These are phyloP conservation scores for Ornithoptera alexandrae DNA, from an alignment of 2,888 invertebrate species.

Conservation along the genomic window DNA sequence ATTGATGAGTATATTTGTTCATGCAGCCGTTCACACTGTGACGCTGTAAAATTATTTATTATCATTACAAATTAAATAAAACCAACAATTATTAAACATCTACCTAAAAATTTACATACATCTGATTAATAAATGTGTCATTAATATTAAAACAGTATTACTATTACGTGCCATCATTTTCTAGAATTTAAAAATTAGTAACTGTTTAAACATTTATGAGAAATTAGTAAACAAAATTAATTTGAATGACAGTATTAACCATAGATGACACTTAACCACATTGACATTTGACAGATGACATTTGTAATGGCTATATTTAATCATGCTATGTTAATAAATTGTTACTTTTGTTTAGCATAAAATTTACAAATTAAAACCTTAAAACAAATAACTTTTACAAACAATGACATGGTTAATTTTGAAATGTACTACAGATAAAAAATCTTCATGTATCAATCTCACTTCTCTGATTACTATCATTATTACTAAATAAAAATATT, in stretches of 20 bases:
- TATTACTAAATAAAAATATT: no score
- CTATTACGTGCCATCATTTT: conserved; percentile 7
- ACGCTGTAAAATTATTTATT: conserved; percentile 54
- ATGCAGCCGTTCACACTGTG: conserved; percentile 81
- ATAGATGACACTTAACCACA: background rate
- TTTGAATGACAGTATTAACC: background rate
- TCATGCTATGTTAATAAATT: no score
- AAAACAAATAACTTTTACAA: no score
- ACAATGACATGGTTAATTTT: no score
- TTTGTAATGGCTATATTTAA: no score
- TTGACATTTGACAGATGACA: background rate
- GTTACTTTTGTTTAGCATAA: no score
- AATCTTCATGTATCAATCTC: no score
- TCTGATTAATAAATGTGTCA: conserved; percentile 8
- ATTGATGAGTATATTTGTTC: conserved; percentile 90
- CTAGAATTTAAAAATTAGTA: background rate
- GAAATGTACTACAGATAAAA: no score
- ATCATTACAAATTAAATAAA: background rate
- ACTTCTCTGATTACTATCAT: no score
- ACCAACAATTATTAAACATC: background rate
- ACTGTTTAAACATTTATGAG: background rate
- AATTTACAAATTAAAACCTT: no score
- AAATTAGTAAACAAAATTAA: background rate
- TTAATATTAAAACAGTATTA: conserved; percentile 7
- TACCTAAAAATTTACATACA: conserved; percentile 8